Evolutionary conservation across 2,797 vertebrate species (phyloP).

Genomic region (Enteromius fasciolatus): DNA sequence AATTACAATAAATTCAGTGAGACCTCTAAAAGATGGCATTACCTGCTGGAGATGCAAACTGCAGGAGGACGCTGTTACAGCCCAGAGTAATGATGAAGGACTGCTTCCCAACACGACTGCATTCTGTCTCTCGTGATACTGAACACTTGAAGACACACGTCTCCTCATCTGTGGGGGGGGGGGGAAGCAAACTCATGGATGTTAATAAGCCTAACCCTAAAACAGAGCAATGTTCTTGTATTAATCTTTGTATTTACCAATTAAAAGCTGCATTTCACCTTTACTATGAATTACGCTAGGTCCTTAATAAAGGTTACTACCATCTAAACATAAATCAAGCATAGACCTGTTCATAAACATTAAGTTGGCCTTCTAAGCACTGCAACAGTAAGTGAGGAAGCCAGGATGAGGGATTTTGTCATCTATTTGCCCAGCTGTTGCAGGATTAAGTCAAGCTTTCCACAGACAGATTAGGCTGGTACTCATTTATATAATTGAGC

Average conservation of each 20-base stretch:
- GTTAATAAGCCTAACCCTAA: background rate
- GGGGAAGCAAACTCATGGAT: background rate
- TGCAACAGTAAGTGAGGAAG: background rate
- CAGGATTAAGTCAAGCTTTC: constrained; percentile 17
- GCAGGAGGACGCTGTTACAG: constrained; percentile 93
- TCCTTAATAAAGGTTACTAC: background rate
- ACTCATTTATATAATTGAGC: constrained; percentile 28
- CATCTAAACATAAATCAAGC: background rate
- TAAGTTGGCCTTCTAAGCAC: background rate
- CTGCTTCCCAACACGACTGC: constrained; percentile 95
- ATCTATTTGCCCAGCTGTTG: constrained; percentile 34
- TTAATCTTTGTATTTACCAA: background rate
- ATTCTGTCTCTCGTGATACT: constrained; percentile 89
- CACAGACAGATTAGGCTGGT: background rate
- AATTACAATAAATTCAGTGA: background rate
- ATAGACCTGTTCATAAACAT: background rate
- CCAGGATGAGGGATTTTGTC: background rate
- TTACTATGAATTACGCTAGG: background rate
- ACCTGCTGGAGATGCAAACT: constrained; percentile 92
- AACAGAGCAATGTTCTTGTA: background rate
- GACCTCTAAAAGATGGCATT: constrained; percentile 16
- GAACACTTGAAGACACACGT: constrained; percentile 94
- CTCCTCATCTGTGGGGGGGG: constrained; percentile 82
- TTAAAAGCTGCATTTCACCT: background rate
- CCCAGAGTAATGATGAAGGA: constrained; percentile 96